phyloP scores from a whole-genome alignment of 2,888 invertebrate genomes.

The Agrochola macilenta region DNA sequence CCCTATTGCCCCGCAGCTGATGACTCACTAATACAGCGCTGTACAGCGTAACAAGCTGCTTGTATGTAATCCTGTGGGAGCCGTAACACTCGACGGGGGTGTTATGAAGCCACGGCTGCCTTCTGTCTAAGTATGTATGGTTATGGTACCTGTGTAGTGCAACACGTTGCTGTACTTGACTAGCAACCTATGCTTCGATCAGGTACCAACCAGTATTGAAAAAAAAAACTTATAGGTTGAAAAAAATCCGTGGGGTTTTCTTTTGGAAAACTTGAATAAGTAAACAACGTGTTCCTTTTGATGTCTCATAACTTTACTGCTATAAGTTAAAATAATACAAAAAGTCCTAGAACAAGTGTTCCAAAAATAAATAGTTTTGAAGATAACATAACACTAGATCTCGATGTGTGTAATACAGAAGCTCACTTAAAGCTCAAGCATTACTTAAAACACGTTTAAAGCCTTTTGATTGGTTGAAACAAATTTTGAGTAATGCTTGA shows the following conservation, averaged over 20 bases:
- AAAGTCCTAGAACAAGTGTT: too few relatives aligned
- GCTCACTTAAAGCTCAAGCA: too few relatives aligned
- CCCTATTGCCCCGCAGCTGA: background rate
- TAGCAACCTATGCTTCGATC: background rate
- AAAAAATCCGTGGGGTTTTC: background rate
- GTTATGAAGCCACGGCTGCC: background rate
- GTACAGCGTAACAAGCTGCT: conserved; percentile 20
- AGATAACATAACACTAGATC: too few relatives aligned
- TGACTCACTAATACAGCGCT: conserved; percentile 4
- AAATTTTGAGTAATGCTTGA: too few relatives aligned
- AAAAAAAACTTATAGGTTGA: background rate
- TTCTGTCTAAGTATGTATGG: conserved; percentile 7
- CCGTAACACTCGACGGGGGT: background rate
- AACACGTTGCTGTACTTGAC: background rate
- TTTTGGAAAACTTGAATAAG: background rate
- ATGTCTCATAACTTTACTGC: too few relatives aligned
- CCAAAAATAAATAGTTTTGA: too few relatives aligned
- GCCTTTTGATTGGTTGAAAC: too few relatives aligned
- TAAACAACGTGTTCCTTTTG: too few relatives aligned
- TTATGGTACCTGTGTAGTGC: conserved; percentile 6
- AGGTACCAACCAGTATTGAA: background rate
- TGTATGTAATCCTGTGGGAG: conserved; percentile 41
- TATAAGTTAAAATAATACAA: too few relatives aligned
- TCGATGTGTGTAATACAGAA: too few relatives aligned
- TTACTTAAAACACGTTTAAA: too few relatives aligned